Conservation (phyloP, 1,140 invertebrate species). For the Drosophila malerkotliana region DNA sequence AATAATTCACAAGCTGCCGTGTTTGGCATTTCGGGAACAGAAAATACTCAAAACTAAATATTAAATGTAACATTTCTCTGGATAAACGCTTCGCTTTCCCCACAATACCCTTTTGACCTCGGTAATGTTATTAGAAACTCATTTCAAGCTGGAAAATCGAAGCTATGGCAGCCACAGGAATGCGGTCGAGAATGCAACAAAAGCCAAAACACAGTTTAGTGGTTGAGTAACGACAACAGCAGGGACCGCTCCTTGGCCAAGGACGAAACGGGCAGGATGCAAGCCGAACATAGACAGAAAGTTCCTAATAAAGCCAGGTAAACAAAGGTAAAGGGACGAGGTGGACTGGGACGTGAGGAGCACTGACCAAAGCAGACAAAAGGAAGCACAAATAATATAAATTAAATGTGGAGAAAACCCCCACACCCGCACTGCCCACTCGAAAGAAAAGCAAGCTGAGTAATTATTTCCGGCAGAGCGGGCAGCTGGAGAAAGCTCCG, state of each 20-base stretch:
- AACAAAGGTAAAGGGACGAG: slow-evolving; percentile 41
- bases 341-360: slow-evolving; percentile 22
- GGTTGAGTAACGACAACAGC: slow-evolving; percentile 73
- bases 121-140: slow-evolving; percentile 73
- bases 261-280: slow-evolving; percentile 3
- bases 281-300: slow-evolving; percentile 35
- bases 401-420: slow-evolving; percentile 67
- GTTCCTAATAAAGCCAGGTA: slow-evolving; percentile 76
- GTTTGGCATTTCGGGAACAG: slow-evolving; percentile 13
- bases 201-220: slow-evolving; percentile 81
- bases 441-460: slow-evolving; percentile 74
- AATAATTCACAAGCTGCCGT: slow-evolving; percentile 60
- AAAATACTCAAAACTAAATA: slow-evolving; percentile 15
- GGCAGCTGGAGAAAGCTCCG: slow-evolving; percentile 2
- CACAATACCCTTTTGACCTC: neutral
- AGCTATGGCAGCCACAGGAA: slow-evolving; percentile 64
- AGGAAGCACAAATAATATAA: slow-evolving; percentile 80
- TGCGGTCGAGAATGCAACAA: slow-evolving; percentile 70
- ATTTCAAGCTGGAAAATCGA: slow-evolving; percentile 60
- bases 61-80: slow-evolving; percentile 23
- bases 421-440: slow-evolving; percentile 4
- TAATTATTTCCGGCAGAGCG: slow-evolving; percentile 77
- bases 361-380: slow-evolving; percentile 48
- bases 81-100: neutral
- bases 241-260: slow-evolving; percentile 19